Evolutionary conservation across 2,888 invertebrate genomes (phyloP), one percentile per base, ranked within the genome.

Genomic region (Odontothrips loti): DNA sequence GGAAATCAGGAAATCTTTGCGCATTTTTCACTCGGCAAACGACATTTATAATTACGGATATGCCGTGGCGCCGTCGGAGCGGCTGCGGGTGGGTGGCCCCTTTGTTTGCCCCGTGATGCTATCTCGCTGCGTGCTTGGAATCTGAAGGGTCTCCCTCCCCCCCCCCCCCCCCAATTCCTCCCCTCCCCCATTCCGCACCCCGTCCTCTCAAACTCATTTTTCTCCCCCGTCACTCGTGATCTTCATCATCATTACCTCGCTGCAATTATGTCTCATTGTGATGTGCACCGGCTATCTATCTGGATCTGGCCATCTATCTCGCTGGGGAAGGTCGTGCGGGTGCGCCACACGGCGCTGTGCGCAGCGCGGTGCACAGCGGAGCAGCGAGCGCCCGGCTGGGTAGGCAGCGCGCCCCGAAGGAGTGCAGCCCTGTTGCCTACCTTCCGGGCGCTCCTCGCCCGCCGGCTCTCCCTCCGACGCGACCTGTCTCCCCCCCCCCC

Each of bases 11-110:
- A 75, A 27, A 75, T 75, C 68, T 75, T 27, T 4, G 68, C 27
- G 68, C 68, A 75, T 75, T 75, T 75, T 75, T 75, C 68, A 27
- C 68, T 23, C 68, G 68, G 68, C 68, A 75, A 75, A 75, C 68
- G 68, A 75, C 68, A 27, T 75, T 75, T 27, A 75, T 75, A 75
- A 75, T 75, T 75, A 75, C 23, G 68, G 68, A 58, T 58, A 58
- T 58, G 58, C 58, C 58, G n/a, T 15, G 58, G 4, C 58, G n/a
- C n/a, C n/a, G 17, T 51, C 51, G 51, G 51, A 51, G n/a, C n/a
- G n/a, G n/a, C n/a, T n/a, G n/a, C n/a, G 20, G 58, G 58, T 27
- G 23, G 68, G 68, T 12, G 68, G 68, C 27, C 68, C 68, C 68
- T 75, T 75, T 75, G 68, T 75, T 75, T 23, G 51, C 15, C 34